Conservation (phyloP, 1,140 invertebrate species). For the Drosophila kepulauana region DNA sequence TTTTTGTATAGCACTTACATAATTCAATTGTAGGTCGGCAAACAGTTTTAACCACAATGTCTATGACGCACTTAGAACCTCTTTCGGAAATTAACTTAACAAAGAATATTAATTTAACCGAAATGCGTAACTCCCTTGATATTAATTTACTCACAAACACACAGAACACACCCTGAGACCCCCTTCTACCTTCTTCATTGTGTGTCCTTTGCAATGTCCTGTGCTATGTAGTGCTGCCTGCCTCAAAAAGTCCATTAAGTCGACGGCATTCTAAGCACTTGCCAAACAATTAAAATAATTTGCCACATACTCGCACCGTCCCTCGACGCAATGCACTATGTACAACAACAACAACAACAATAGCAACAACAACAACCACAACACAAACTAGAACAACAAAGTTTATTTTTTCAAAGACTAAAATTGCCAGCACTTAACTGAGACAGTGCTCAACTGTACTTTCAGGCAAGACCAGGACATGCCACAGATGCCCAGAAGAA, state of each 20-base stretch:
- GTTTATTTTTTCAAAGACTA: constrained; percentile 51
- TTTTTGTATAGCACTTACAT: constrained; percentile 1
- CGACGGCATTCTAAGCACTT: constrained; percentile 76
- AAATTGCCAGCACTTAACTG: constrained; percentile 76
- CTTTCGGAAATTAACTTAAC: constrained; percentile 75
- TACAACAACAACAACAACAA: constrained; percentile 4
- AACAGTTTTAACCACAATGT: constrained; percentile 4
- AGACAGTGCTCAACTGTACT: constrained; percentile 72
- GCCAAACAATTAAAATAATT: constrained; percentile 82
- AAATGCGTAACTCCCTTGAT: constrained; percentile 70
- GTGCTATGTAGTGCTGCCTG: constrained; percentile 1
- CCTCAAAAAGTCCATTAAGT: constrained; percentile 70
- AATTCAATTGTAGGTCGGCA: neutral
- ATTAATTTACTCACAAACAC: constrained; percentile 66
- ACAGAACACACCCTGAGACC: constrained; percentile 43
- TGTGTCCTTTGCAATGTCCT: neutral
- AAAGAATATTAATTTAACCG: constrained; percentile 76
- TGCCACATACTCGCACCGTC: constrained; percentile 71
- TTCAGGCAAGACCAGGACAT: constrained; percentile 35
- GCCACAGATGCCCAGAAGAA: constrained; percentile 49
- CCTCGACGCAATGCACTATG: constrained; percentile 63
- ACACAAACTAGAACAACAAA: constrained; percentile 11
- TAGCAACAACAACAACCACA: neutral
- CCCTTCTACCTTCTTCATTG: neutral
- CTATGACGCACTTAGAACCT: constrained; percentile 53